These are phyloP conservation scores for Anguilla anguilla DNA, from an alignment of 2,797 vertebrate genomes.

Conservation along the genomic window DNA sequence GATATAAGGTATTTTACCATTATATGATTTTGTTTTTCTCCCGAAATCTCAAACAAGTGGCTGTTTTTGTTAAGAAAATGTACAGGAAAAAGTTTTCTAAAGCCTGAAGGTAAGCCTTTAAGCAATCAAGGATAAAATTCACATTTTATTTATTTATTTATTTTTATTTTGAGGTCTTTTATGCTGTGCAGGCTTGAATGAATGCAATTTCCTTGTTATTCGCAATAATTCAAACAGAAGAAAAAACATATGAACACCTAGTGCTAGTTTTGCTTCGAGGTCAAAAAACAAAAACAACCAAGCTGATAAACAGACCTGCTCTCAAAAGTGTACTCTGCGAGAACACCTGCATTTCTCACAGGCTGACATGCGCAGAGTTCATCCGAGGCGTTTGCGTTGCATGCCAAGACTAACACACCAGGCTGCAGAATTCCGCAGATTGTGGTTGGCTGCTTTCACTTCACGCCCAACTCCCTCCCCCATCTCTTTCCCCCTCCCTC, in stretches of 20 bases:
- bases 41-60: neutral
- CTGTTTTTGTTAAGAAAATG: neutral
- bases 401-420: neutral
- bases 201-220: neutral
- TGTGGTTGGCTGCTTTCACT: neutral
- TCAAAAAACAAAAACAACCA: neutral
- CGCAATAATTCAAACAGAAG: neutral
- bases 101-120: neutral
- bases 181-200: neutral
- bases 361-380: neutral
- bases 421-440: neutral
- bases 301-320: neutral
- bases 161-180: too few relatives aligned
- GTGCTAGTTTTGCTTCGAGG: neutral
- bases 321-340: neutral
- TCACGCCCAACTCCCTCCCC: neutral
- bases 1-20: neutral
- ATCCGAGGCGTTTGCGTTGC: neutral
- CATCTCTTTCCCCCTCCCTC: neutral
- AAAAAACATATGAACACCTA: neutral
- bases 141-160: neutral
- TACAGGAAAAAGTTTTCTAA: neutral
- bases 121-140: neutral
- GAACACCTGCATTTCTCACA: slow-evolving; percentile 1
- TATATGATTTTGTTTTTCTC: neutral